Conservation (phyloP, 2,113 vertebrate species). For the Colinus virginianus region DNA sequence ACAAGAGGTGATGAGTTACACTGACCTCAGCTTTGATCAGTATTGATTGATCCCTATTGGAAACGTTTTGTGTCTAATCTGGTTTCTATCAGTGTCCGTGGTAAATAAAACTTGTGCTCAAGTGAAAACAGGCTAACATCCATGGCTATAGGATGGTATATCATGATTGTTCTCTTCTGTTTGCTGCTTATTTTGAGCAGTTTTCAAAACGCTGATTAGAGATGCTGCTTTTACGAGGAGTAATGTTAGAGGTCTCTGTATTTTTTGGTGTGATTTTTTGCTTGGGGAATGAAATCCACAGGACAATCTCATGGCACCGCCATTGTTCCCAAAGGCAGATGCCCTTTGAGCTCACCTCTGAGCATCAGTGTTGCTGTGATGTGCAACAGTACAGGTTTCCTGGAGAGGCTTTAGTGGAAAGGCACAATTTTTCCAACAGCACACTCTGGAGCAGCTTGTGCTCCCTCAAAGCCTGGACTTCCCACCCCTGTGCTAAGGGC, state of each 20-base stretch:
- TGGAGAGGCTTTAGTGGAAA: not conserved
- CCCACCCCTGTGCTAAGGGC: not conserved
- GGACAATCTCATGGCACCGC: not conserved
- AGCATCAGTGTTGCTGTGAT: not conserved
- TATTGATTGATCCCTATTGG: not conserved
- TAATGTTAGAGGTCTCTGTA: not conserved
- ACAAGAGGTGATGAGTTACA: not conserved
- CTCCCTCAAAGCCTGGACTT: not conserved
- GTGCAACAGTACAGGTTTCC: not conserved
- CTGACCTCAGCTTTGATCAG: fast-evolving
- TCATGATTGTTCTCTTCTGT: not conserved
- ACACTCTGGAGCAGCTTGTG: not conserved
- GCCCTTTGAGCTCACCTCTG: not conserved
- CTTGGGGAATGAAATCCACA: not conserved
- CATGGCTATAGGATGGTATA: not conserved
- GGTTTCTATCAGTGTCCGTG: not conserved
- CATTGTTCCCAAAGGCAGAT: not conserved
- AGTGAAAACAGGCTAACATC: not conserved
- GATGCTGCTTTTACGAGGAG: not conserved
- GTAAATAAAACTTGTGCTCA: not conserved
- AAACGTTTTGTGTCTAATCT: fast-evolving
- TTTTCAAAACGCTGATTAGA: not conserved
- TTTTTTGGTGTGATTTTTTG: not conserved
- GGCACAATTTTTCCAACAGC: not conserved
- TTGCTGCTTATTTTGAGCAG: not conserved